Base-by-base conservation (phyloP, 2,888 invertebrate genomes). In the Ceriagrion tenellum region DNA sequence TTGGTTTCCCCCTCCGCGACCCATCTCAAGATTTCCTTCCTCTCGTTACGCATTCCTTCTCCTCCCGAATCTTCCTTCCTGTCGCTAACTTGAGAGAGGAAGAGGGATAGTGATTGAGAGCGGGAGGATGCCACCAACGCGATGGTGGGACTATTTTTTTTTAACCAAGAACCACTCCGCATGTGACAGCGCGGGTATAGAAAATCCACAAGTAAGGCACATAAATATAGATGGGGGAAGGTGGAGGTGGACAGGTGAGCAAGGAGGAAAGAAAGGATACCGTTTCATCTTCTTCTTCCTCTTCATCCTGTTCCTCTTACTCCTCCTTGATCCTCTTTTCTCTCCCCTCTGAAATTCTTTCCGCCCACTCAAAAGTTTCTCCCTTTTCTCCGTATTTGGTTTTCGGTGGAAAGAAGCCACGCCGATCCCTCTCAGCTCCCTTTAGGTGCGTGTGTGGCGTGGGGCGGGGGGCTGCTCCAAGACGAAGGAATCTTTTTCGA, bases 201-300 rank as follows among this genome's bases (percentile, higher is more conserved):
- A 2, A 81, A 81, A 81, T 81, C 81, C 81, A 18, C 81, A 35
- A 26, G n/a, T 81, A 81, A 81, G 81, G 16, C 81, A 35, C 81
- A 81, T 81, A 81, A 81, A 81, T 81, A 81, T 81, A 81, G 35
- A 81, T 30, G 81, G 81, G 35, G n/a, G 26, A 16, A 69, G 69
- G n/a, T 8, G 3, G 81, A 13, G 35, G 81, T 18, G 30, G 81
- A 81, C 16, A 35, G 30, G 26, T 81, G 18, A 69, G 18, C 26
- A 3, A 69, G 69, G 12, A 16, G 81, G 81, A 35, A 30, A 18
- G 10, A 30, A 26, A 35, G 16, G 81, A 81, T 35, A 30, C 26
- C 59, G 69, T 23, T 69, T 69, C 69, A 1, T 69, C 81, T 13
- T 35, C 30, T 81, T 81, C 30, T 81, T 10, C 81, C 13, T 20